Evolutionary conservation across 2,888 invertebrate genomes (phyloP).

Genomic region (Byasa hedistus): DNA sequence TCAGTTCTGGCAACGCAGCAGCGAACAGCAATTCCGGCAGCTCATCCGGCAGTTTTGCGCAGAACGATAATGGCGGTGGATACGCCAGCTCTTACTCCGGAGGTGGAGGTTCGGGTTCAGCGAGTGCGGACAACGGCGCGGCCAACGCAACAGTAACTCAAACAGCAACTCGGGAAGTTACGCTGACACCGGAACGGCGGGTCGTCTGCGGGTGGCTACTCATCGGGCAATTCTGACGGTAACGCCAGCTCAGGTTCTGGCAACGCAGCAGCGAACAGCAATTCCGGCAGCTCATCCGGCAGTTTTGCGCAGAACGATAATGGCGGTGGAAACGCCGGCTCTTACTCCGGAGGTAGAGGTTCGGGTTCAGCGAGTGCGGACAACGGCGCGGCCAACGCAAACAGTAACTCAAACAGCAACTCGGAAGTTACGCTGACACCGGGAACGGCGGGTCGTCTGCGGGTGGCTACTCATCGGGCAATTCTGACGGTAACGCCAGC

Average conservation of each 20-base stretch:
- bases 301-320: background rate
- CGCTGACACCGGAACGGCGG: background rate
- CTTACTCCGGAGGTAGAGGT: background rate
- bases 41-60: background rate
- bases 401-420: background rate
- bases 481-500: background rate
- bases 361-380: background rate
- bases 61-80: background rate
- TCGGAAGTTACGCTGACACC: background rate
- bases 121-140: background rate
- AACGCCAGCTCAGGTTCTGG: background rate
- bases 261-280: background rate
- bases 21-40: background rate
- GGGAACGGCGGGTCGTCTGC: background rate
- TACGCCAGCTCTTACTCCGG: background rate
- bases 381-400: background rate
- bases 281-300: background rate
- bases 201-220: background rate
- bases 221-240: background rate
- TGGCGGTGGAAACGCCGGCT: background rate
- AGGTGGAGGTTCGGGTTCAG: background rate
- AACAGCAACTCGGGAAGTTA: background rate
- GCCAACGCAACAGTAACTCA: background rate
- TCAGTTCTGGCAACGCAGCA: background rate
- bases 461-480: background rate